Base-by-base conservation (phyloP, 1,140 invertebrate species). In the Pachypsylla venusta region DNA sequence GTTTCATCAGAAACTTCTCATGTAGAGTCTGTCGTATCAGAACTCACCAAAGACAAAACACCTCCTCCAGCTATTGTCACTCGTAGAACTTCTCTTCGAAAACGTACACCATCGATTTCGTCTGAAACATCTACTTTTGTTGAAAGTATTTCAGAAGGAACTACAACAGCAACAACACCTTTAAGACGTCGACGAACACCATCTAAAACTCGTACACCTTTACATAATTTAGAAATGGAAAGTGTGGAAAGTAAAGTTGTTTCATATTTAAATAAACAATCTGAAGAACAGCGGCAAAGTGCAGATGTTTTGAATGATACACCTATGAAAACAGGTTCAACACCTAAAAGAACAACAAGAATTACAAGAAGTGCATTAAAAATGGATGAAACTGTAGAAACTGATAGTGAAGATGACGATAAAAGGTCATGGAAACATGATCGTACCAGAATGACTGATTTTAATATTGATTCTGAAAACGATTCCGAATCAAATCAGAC, bases 381-480 rank as follows among this genome's bases (percentile, higher is more conserved):
- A 3, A 4, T 4, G 4, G 42, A 4, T 4, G 4, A 4, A n/a
- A 22, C 16, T 3, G 42, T 19, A 48, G 4, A 7, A 7, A 19
- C 42, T 22, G 42, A 19, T 22, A 48, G 42, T n/a, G 30, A 35
- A 35, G 42, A 48, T 48, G 42, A 48, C 42, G 42, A 48, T 22
- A 48, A 48, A 22, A 4, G 42, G 16, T 48, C 42, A 4, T 48
- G 42, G 42, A n/a, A 10, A 48, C 42, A 48, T n/a, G 42, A 48
- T n/a, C 16, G 42, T 19, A 48, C 42, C 7, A n/a, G 22, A 5
- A 5, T 48, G 42, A 10, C 42, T 7, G 42, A 48, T 4, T 48
- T 48, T 22, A 48, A 48, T 19, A n/a, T 48, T 7, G 42, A 48
- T 22, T 19, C n/a, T 19, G 42, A 48, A 3, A 22, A 48, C n/a